Percentiles rank a stretch among this genome's conserved stretches.
Conservation (phyloP, 2,888 invertebrate genomes). For the Venustoraphidia nigricollis region DNA sequence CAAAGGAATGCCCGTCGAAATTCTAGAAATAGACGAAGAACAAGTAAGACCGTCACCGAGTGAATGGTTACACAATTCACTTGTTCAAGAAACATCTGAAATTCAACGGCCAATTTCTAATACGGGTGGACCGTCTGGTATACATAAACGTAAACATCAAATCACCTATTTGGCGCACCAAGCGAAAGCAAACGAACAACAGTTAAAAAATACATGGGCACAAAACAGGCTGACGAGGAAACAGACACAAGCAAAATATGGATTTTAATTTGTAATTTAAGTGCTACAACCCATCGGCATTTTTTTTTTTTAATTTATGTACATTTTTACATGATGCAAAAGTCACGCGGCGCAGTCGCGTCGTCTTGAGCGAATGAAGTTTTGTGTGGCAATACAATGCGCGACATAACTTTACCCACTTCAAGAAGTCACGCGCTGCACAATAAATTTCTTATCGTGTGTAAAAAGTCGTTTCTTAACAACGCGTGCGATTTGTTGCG, state of each 20-base stretch:
- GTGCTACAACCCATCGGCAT: neutral
- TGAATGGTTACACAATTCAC: slow-evolving; percentile 58
- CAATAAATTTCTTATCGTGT: too few species aligned
- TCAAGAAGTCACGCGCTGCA: too few species aligned
- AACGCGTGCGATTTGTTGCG: too few species aligned
- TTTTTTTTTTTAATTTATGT: too few species aligned
- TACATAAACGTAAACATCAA: slow-evolving; percentile 62
- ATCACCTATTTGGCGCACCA: slow-evolving; percentile 77
- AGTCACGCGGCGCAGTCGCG: too few species aligned
- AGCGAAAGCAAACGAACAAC: slow-evolving; percentile 81
- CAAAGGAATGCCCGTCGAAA: slow-evolving; percentile 42
- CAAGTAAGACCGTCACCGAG: slow-evolving; percentile 56
- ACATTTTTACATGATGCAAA: too few species aligned
- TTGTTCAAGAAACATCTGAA: slow-evolving; percentile 46
- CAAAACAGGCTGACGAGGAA: slow-evolving; percentile 61
- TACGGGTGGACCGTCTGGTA: slow-evolving; percentile 22
- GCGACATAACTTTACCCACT: too few species aligned
- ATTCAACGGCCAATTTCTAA: slow-evolving; percentile 33
- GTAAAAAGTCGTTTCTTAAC: too few species aligned
- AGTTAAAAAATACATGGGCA: slow-evolving; percentile 83
- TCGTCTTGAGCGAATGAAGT: too few species aligned
- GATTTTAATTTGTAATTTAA: slow-evolving; percentile 44
- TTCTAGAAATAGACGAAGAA: slow-evolving; percentile 61
- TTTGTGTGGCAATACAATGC: too few species aligned
- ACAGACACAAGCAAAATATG: slow-evolving; percentile 81